These are phyloP conservation scores for Solea solea DNA, from an alignment of 2,113 vertebrate genomes.

Conservation along the genomic window DNA sequence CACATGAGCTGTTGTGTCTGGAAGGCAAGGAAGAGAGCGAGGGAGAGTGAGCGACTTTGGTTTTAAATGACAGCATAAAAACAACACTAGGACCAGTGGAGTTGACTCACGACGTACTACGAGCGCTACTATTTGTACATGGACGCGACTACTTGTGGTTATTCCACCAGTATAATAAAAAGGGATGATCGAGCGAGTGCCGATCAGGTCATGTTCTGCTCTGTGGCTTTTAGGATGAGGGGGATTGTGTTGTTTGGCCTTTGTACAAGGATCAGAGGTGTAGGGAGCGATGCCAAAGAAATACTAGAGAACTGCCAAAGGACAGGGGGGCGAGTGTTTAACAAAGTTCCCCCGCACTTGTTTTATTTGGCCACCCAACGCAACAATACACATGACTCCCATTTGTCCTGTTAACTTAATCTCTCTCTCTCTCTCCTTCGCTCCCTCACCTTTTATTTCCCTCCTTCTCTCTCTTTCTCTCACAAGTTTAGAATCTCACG, in stretches of 20 bases:
- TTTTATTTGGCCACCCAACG: constrained; percentile 57
- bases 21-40: background rate
- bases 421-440: constrained; percentile 27
- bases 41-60: background rate
- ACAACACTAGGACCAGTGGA: background rate
- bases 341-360: constrained; percentile 44
- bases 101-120: background rate
- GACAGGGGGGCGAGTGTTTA: constrained; percentile 20
- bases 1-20: constrained; percentile 35
- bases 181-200: constrained; percentile 24
- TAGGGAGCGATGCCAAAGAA: constrained; percentile 56
- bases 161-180: constrained; percentile 17
- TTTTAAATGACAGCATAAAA: background rate
- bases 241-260: constrained; percentile 60
- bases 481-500: constrained; percentile 46
- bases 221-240: constrained; percentile 37
- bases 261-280: constrained; percentile 34
- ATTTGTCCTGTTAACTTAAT: constrained; percentile 62
- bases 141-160: constrained; percentile 2
- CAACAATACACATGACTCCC: constrained; percentile 59
- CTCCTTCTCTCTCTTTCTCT: constrained; percentile 7
- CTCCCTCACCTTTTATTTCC: constrained; percentile 6
- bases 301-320: constrained; percentile 53
- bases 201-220: constrained; percentile 37
- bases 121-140: constrained; percentile 6